Base-by-base conservation (phyloP, 1,140 invertebrate species). In the Heliconius melpomene region DNA sequence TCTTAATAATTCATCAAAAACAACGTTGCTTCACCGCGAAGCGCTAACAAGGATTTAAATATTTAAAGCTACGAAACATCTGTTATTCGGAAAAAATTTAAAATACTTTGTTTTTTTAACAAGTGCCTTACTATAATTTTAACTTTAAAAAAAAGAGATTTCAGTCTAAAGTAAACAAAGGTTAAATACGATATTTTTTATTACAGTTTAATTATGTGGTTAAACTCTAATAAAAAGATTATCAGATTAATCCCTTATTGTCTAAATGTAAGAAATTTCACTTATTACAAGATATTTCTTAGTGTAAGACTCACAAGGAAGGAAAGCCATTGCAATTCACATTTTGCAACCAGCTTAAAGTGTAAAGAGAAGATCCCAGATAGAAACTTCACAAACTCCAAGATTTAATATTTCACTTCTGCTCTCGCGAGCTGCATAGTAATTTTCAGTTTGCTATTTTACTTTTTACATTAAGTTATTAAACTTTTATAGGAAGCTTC, bases 371-470 rank as follows among this genome's bases (percentile, higher is more conserved):
- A 75, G 26, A 66, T 66, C 54, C 54, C 9, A 11, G 54, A 38
- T 66, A 66, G 54, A 75, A 75, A 75, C 74, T 75, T 75, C 20
- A 75, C 11, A 60, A 75, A 75, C 74, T 66, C 60, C 40, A 66
- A 66, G 57, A 75, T 75, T 66, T 75, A 75, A 75, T 75, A 75
- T 75, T 75, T 75, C 74, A 75, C 74, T 75, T 75, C 57, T 60
- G 74, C 32, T 75, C 32, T 75, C 54, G 74, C 36, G 54, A 66
- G 74, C 74, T 75, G 52, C 74, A 60, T 75, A 50, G 74, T 75
- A 75, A 75, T 66, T 66, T 75, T 66, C 38, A 40, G 46, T 66
- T 40, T 60, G n/a, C 74, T 75, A 38, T 75, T 75, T 75, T 60
- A 75, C 54, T 75, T 66, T 32, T 75, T 18, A 75, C 57, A 75